Evolutionary conservation across 2,888 invertebrate genomes (phyloP).

Genomic region (Nemoura dubitans): DNA sequence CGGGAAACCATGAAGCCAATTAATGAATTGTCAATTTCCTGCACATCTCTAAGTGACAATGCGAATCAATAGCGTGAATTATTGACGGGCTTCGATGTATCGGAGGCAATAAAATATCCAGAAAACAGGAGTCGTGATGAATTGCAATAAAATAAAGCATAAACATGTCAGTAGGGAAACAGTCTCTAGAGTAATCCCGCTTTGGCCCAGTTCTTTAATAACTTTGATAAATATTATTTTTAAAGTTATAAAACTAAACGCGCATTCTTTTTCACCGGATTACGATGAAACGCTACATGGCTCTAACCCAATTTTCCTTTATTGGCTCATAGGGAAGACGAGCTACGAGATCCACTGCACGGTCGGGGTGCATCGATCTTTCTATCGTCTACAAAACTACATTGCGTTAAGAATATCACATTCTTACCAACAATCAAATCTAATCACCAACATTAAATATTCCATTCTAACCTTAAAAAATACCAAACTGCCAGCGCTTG

Average conservation of each 20-base stretch:
- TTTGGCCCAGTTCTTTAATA: constrained; percentile 7
- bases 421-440: not conserved
- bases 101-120: not conserved
- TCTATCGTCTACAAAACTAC: not conserved
- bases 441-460: not conserved
- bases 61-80: not conserved
- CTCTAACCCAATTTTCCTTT: not conserved
- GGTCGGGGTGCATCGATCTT: not conserved
- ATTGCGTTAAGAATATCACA: not conserved
- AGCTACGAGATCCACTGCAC: not conserved
- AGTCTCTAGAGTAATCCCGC: not conserved
- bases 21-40: not conserved
- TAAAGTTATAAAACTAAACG: constrained; percentile 12
- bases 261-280: not conserved
- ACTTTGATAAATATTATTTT: constrained; percentile 12
- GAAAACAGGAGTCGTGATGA: not conserved
- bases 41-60: not conserved
- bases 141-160: constrained; percentile 12
- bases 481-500: no score
- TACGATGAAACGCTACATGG: not conserved
- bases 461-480: not conserved
- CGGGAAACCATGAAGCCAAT: not conserved
- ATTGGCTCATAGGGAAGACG: not conserved
- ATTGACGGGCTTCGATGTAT: not conserved
- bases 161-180: not conserved